Evolutionary conservation across 1,140 invertebrate species (phyloP), one percentile per base, ranked within the genome.

Genomic region (Nymphalis io): DNA sequence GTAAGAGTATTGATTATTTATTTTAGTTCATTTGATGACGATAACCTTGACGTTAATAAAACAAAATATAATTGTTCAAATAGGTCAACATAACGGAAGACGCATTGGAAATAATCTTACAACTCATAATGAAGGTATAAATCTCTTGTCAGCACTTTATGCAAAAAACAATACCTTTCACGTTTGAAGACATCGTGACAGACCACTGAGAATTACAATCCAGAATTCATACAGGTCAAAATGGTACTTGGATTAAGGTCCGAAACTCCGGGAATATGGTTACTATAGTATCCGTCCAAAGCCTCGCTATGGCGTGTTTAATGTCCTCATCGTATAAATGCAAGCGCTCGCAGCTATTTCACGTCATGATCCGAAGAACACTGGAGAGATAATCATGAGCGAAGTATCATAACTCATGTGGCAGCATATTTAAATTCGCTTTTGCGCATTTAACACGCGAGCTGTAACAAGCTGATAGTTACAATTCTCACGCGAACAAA

Each of bases 401-500:
- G 76, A 81, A 76, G 58, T 67, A 66, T 72, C 74, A 85, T 87
- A 84, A 83, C 75, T 83, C 75, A 83, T 81, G 73, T 67, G 57
- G 73, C 60, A 70, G 73, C 60, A 75, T 79, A 79, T 88, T 82
- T 81, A 84, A 84, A 85, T 85, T 82, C 79, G 74, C 74, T 73
- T 86, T 78, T 82, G 78, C 72, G 81, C 80, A 79, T 84, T 77
- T 74, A 72, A 59, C 85, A 88, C 81, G 85, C 80, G 72, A 85
- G 71, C 73, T 70, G 68, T 76, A 74, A 83, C 77, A 74, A 75
- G 75, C 60, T 76, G 73, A 83, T 82, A 72, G 72, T 48, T 68
- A 70, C 60, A 59, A 73, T 80, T 83, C 80, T 80, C 84, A 84
- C 76, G 84, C 81, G 76, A 86, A 57, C 74, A 21, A 48, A 75